phyloP scores from a whole-genome alignment of 2,113 vertebrate species.

The Grammomys dolichurus region DNA sequence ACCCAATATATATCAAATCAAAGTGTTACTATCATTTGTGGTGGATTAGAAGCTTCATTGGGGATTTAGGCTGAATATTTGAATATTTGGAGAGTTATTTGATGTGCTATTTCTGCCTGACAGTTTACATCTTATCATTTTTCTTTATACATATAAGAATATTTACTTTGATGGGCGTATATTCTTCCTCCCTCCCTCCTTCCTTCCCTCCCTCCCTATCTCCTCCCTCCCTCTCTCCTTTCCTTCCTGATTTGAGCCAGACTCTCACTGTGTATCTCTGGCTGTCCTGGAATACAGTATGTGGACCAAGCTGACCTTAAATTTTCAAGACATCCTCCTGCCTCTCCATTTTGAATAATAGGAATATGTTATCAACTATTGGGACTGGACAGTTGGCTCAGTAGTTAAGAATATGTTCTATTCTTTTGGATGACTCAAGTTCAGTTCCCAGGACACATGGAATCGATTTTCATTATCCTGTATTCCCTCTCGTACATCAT shows the following conservation, averaged over 20 bases:
- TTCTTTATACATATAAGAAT: neutral
- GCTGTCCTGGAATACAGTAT: neutral
- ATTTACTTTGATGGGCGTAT: neutral
- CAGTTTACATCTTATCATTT: neutral
- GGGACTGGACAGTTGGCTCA: neutral
- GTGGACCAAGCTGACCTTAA: neutral
- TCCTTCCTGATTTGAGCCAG: neutral
- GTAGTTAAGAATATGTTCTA: neutral
- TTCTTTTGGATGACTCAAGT: neutral
- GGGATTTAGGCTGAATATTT: conserved; percentile 45
- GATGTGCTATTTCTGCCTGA: conserved; percentile 39
- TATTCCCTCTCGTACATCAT: neutral
- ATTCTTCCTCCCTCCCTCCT: no score
- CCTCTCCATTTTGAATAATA: neutral
- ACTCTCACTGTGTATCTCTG: neutral
- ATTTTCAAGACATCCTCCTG: neutral
- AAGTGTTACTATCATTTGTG: conserved; percentile 50
- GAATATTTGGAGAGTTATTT: conserved; percentile 53
- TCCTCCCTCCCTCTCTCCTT: neutral
- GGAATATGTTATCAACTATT: neutral
- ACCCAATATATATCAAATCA: conserved; percentile 53
- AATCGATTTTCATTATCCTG: neutral
- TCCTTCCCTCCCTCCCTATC: neutral
- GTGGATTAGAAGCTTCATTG: conserved; percentile 43
- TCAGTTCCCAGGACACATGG: no score